Evolutionary conservation across 2,113 vertebrate species (phyloP), one percentile per base, ranked within the genome.

Genomic region (Callithrix jacchus): DNA sequence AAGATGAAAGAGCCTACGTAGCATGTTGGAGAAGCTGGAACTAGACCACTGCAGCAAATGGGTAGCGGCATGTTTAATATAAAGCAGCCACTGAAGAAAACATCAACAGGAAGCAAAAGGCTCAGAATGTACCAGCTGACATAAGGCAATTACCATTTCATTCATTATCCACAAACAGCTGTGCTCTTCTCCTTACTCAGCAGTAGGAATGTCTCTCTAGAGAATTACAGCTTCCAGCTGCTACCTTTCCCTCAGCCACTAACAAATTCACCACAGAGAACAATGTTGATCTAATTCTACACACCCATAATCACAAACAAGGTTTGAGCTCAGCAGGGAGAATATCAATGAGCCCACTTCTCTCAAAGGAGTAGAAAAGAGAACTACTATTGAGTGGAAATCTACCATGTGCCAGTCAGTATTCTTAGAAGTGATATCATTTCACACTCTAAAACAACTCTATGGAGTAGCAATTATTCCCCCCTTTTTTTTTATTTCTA

Each of bases 211-310:
- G n/a, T 56, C 74, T 77, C 56, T 66, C 49, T 47, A 37, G 76
- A 90, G 56, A 92, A 86, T 77, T 45, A 94, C 49, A 94, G 54
- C 79, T 89, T 91, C 84, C 83, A 96, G 85, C 89, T 97, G 89
- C 89, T 89, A 97, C 86, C 81, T 83, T 77, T 70, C 74, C 68
- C 37, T 47, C 20, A 30, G 49, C 45, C 21, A 96, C 80, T 86
- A 66, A 87, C n/a, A 82, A 94, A 90, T 8, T 77, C 86, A 87
- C 37, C 49, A 74, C 73, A 87, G n/a, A 87, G 23, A 89, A 66
- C 27, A 80, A 17, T 35, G 58, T 5, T 61, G 30, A 83, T 94
- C 37, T 64, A 86, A 87, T 83, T 89, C 45, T 71, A 66, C 20
- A n/a, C 37, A 87, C 35, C 42, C n/a, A 7, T 37, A 54, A 70